Evolutionary conservation across 2,888 invertebrate species (phyloP), one percentile per base, ranked within the genome.

Genomic region (Strigamia transsilvanica): DNA sequence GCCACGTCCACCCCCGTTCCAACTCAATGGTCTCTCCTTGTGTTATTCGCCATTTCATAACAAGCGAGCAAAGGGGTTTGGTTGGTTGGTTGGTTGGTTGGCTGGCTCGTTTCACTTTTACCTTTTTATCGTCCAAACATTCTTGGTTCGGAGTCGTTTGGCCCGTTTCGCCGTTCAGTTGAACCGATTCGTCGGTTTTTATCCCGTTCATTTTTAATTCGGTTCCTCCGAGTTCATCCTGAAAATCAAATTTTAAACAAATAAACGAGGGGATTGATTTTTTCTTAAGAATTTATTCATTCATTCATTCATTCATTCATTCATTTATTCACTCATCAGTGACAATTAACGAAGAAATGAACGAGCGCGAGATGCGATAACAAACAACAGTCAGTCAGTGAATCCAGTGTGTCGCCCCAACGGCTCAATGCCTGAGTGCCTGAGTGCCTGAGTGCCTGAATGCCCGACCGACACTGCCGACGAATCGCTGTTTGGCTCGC

Each of bases 161-260:
- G 56, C 82, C 82, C 23, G 80, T 80, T 77, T 83, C 83, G 32
- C 83, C 83, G 51, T 83, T 83, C 79, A 83, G n/a, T 61, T 82
- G 81, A 73, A 66, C 51, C 23, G 83, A 51, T 66, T 79, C 77
- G 23, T 83, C 83, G 38, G 41, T 80, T 66, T 83, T 83, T 15
- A 83, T 80, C 18, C 83, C 83, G 77, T 83, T 83, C 83, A 83
- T 83, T 80, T 82, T 83, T 41, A 83, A 42, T 56, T 83, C 82
- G 42, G 32, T 23, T 82, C 80, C 83, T 61, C 82, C 82, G 46
- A 82, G 80, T 82, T 83, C 83, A 83, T 83, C 80, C 83, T 83
- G 38, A 38, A 38, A 38, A 27, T 27, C 27, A 27, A 38, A 38
- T 34, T 34, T 34, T 5, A 34, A 34, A 34, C 23, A 82, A 79